Evolutionary conservation across 2,888 invertebrate species (phyloP).

Genomic region (Heliconius sara): DNA sequence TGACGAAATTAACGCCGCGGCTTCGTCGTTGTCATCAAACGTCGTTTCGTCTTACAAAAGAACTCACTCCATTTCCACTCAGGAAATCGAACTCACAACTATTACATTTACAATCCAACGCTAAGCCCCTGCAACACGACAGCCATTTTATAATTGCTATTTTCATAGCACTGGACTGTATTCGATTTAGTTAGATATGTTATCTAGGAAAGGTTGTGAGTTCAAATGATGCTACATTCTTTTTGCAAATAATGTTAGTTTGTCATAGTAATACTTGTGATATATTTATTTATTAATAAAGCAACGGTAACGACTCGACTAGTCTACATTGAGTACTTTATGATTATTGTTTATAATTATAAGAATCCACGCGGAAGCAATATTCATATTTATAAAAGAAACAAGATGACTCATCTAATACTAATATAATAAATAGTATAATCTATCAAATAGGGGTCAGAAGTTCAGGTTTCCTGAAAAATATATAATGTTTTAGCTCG

Average conservation of each 20-base stretch:
- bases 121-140: too few species aligned
- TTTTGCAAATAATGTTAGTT: too few species aligned
- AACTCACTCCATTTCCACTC: too few species aligned
- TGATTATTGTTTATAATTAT: conserved; percentile 3
- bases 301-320: neutral
- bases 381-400: neutral
- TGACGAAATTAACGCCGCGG: too few species aligned
- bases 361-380: neutral
- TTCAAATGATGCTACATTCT: too few species aligned
- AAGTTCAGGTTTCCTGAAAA: neutral
- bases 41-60: too few species aligned
- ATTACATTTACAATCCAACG: too few species aligned
- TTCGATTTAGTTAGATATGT: neutral
- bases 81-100: too few species aligned
- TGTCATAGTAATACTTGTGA: neutral
- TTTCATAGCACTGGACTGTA: neutral
- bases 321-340: neutral
- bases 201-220: neutral
- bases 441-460: neutral
- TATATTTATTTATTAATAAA: neutral
- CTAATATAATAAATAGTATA: neutral
- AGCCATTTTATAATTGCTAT: too few species aligned
- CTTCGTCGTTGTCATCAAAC: too few species aligned
- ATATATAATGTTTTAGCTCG: neutral
- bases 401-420: neutral